Evolutionary conservation across 2,888 invertebrate genomes (phyloP).

Genomic region (Ichneumoninae sp.): DNA sequence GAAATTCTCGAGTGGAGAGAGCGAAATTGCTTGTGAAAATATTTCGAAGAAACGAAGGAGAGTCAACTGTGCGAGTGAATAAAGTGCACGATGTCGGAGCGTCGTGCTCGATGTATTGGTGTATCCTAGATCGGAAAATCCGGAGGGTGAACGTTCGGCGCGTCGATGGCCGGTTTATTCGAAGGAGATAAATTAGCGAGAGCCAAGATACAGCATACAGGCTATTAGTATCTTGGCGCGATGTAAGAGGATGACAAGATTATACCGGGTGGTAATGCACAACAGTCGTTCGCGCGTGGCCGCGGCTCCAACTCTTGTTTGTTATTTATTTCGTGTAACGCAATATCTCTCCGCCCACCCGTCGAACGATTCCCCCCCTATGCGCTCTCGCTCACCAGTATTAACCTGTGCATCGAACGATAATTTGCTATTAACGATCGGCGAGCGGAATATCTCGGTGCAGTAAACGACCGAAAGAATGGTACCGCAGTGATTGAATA

Average conservation of each 20-base stretch:
- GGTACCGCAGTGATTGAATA: constrained; percentile 34
- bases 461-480: constrained; percentile 54
- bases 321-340: constrained; percentile 51
- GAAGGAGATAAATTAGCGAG: constrained; percentile 9
- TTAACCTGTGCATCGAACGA: constrained; percentile 62
- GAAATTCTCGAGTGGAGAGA: constrained; percentile 17
- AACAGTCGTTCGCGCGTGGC: constrained; percentile 25
- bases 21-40: constrained; percentile 10
- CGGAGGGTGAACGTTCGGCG: not conserved
- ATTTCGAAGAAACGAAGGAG: constrained; percentile 9
- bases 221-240: constrained; percentile 30
- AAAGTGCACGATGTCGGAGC: not conserved
- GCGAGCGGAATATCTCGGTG: constrained; percentile 40
- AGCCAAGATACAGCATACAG: constrained; percentile 3
- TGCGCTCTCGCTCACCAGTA: constrained; percentile 42
- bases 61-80: not conserved
- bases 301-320: constrained; percentile 25
- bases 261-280: constrained; percentile 42
- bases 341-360: constrained; percentile 66
- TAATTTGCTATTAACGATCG: constrained; percentile 67
- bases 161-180: not conserved
- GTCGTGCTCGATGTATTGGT: too few relatives aligned
- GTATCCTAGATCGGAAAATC: not conserved
- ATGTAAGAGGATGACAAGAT: constrained; percentile 54
- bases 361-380: constrained; percentile 21